Percentiles rank a stretch among this genome's conserved stretches.
Conservation (phyloP, 1,140 invertebrate genomes). For the Drepana arcuata region DNA sequence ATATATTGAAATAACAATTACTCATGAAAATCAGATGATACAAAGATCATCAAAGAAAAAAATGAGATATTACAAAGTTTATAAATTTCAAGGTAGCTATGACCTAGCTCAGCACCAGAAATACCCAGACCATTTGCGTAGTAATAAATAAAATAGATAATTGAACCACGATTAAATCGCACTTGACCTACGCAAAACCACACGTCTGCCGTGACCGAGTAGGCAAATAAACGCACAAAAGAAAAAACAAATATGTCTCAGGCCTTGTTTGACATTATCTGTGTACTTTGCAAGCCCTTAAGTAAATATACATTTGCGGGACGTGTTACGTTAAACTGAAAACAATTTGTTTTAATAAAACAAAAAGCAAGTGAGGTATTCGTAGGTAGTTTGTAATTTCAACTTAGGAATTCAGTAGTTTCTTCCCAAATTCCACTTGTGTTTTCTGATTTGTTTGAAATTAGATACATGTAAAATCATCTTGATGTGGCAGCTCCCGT, state of each 20-base stretch:
- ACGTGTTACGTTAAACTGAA: conserved; percentile 20
- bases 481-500: too few relatives aligned
- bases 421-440: too few relatives aligned
- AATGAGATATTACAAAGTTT: background rate
- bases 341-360: too few relatives aligned
- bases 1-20: background rate
- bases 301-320: conserved; percentile 25
- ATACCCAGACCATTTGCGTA: conserved; percentile 10
- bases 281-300: conserved; percentile 50
- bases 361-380: too few relatives aligned
- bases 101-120: background rate
- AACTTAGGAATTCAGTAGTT: too few relatives aligned
- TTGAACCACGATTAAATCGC: conserved; percentile 36
- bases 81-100: background rate
- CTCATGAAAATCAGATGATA: background rate
- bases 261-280: conserved; percentile 56
- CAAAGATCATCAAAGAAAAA: background rate
- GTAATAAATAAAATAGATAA: conserved; percentile 28
- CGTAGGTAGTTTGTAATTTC: too few relatives aligned
- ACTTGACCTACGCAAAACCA: conserved; percentile 58
- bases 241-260: conserved; percentile 41
- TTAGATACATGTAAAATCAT: too few relatives aligned
- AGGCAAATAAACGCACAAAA: conserved; percentile 47
- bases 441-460: too few relatives aligned
- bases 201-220: conserved; percentile 60